These are phyloP conservation scores for Bovichtus diacanthus DNA, from an alignment of 2,797 vertebrate genomes.

Conservation along the genomic window DNA sequence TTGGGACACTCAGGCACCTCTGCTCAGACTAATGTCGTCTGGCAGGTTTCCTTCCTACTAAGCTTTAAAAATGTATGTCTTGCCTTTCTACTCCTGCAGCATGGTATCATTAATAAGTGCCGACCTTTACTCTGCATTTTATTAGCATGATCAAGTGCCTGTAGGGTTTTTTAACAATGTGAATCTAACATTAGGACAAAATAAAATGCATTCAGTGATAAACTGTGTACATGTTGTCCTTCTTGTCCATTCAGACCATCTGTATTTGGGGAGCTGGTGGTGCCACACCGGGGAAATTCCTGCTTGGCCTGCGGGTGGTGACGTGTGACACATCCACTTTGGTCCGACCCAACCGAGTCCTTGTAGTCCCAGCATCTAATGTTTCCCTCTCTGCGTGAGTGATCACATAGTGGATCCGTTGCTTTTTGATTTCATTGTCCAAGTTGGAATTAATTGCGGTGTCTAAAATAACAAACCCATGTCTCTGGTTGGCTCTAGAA, in stretches of 20 bases:
- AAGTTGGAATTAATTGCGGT: not conserved
- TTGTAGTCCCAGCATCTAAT: constrained; percentile 94
- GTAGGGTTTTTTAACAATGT: not conserved
- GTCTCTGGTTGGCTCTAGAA: not conserved
- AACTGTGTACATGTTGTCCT: constrained; percentile 14
- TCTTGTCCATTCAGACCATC: constrained; percentile 85
- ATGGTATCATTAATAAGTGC: not conserved
- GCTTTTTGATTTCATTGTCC: not conserved
- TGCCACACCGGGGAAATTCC: constrained; percentile 96
- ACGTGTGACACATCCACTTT: constrained; percentile 94
- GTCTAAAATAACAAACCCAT: not conserved
- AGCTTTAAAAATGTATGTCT: not conserved
- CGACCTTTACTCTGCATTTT: not conserved
- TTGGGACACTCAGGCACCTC: constrained; percentile 36
- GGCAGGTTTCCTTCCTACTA: not conserved
- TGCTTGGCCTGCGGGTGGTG: constrained; percentile 94
- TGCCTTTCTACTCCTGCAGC: not conserved
- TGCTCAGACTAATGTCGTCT: constrained; percentile 26
- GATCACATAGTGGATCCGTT: not conserved
- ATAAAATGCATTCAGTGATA: not conserved
- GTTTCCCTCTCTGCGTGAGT: constrained; percentile 98
- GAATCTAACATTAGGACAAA: not conserved
- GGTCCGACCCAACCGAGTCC: constrained; percentile 91
- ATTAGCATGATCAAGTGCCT: not conserved
- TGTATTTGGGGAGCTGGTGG: constrained; percentile 98